Base-by-base conservation (phyloP, 2,888 invertebrate species). In the Elysia crispata region DNA sequence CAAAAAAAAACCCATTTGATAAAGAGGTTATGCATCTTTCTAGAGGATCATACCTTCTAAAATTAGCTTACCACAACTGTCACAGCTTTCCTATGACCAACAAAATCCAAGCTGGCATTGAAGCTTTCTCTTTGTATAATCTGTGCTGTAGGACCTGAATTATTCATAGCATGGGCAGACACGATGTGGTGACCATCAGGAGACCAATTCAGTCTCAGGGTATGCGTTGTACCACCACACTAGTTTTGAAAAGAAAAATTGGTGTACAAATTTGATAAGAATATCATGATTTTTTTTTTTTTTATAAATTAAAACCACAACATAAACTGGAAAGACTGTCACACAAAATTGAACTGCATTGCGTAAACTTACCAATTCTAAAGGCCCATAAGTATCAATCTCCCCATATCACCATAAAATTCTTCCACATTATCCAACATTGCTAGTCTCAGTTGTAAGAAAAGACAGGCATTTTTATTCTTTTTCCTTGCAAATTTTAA, bases 81-180 rank as follows among this genome's bases (percentile, higher is more conserved):
- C 62, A 99, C 96, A 25, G 98, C 98, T 93, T 98, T 98, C 82
- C 98, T 94, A 92, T 99, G 99, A 0, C 99, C 99, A 20, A 99
- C 99, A 92, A 98, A 98, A 94, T 99, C 99, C 91, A 97, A 96
- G 89, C 97, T 97, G 85, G 96, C 95, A 81, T 95, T 95, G 98
- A 98, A 99, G n/a, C 90, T 91, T 28, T 87, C 87, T 50, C 99
- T 93, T 83, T 93, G 92, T 69, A 99, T 96, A 85, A 99, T 98
- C 92, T 98, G 97, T 0, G 99, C 98, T 0, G 98, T 98, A 0
- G 99, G 98, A 0, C 98, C 98, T 15, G 97, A 97, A 76, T 98
- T 98, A 92, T 99, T 99, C 97, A 98, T 98, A 0, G 99, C 98
- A 93, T 99, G 98, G 1, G 99, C 98, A 0, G 98, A 98, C 28